Base-by-base conservation (phyloP, 1,140 invertebrate species). In the Microplitis mediator region DNA sequence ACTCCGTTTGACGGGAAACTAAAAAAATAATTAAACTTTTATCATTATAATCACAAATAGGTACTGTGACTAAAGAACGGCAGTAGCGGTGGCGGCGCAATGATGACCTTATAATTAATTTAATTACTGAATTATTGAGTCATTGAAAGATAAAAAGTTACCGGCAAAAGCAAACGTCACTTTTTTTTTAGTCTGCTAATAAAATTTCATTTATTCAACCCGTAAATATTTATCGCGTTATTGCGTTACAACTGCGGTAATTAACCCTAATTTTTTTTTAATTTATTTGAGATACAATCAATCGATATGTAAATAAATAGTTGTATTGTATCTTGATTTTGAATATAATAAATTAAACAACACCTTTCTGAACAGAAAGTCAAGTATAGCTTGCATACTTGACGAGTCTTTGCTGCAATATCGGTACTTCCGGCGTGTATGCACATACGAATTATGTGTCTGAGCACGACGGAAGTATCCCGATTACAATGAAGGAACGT, bases 1-100 rank as follows among this genome's bases (percentile, higher is more conserved):
- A 45, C 39, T 45, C 39, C 6, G 3, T 45, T 31, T 34, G 5
- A 50, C 5, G 13, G 36, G 16, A 39, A 54, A 36, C 39, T 56
- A 36, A 23, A 51, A 65, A 54, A 16, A 35, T 66, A 72, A 66
- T 72, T 67, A 11, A 72, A 72, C 71, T 72, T 72, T 64, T 64
- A 61, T 67, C 64, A 72, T 67, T 66, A 58, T 23, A 58, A 58
- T 58, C 32, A 58, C 8, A 16, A 31, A 23, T 66, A 71, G 6
- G 23, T 11, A 6, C 23, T 16, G 6, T 4, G n/a, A 13, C 32
- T 32, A 36, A 23, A 31, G 62, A 58, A 71, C 63, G n/a, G 51
- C 51, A 32, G 32, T 52, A 54, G 70, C 70, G 70, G 63, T 72
- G 70, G 70, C 70, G 63, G 62, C 70, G 70, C 70, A 72, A 72